phyloP scores from a whole-genome alignment of 2,888 invertebrate genomes.

The Trichogramma evanescens region DNA sequence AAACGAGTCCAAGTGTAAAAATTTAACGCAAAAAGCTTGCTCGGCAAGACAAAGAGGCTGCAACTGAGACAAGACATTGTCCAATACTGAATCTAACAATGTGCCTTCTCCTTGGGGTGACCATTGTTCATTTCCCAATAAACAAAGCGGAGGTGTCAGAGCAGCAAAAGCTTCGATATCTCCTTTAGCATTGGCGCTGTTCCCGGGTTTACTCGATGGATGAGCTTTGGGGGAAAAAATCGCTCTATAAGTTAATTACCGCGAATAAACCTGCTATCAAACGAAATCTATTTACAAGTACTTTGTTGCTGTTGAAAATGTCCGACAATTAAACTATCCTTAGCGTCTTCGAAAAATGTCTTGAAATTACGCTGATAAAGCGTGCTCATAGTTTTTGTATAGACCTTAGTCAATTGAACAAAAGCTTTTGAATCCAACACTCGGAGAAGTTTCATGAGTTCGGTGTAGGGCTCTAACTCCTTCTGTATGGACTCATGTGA shows the following conservation, averaged over 20 bases:
- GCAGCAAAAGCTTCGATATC: conserved; percentile 28
- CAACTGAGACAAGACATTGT: conserved; percentile 79
- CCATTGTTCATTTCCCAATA: conserved; percentile 41
- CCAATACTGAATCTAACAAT: conserved; percentile 61
- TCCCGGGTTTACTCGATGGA: conserved; percentile 28
- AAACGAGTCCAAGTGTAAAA: conserved; percentile 72
- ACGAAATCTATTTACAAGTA: conserved; percentile 13
- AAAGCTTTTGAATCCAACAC: conserved; percentile 79
- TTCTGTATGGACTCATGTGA: conserved; percentile 75
- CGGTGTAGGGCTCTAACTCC: conserved; percentile 79
- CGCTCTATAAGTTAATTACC: neutral
- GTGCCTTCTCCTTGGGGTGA: conserved; percentile 41
- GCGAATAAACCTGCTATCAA: neutral
- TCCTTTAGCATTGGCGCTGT: conserved; percentile 32
- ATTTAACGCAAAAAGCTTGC: conserved; percentile 88
- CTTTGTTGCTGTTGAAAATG: conserved; percentile 31
- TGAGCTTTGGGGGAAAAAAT: conserved; percentile 11
- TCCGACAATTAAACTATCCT: conserved; percentile 37
- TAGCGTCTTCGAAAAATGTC: conserved; percentile 69
- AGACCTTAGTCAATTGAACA: conserved; percentile 72
- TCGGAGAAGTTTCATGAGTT: conserved; percentile 87
- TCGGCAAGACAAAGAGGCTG: conserved; percentile 89
- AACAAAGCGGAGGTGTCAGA: conserved; percentile 38
- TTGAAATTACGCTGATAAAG: conserved; percentile 81
- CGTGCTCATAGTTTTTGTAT: conserved; percentile 76